Evolutionary conservation across 2,797 vertebrate genomes (phyloP), one percentile per base, ranked within the genome.

Genomic region (Malurus splendens): DNA sequence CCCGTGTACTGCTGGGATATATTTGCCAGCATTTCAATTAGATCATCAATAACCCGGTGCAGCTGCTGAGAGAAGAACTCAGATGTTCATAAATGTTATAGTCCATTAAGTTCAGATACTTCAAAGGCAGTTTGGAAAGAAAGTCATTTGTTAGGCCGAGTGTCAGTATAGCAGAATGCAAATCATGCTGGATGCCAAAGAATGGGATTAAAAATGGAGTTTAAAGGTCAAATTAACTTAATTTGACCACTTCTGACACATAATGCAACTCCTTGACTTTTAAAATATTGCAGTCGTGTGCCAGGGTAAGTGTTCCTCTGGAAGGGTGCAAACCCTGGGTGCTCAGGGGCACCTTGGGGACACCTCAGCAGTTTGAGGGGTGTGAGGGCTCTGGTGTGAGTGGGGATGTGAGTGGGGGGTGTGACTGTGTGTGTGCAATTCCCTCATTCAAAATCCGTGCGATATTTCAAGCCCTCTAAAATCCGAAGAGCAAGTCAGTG

Each of bases 41-140:
- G 98, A 97, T 98, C 98, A 98, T 98, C 98, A 98, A 98, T 98
- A 98, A 98, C 97, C 96, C 83, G 92, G 97, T 98, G 98, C 98
- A 98, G 98, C 98, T 98, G 98, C 98, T 98, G 94, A 96, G 96
- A 98, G 96, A 97, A 93, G 95, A 97, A 97, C 97, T 98, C 97
- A 97, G 97, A 97, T 98, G 98, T 97, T 96, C 97, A 97, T 96
- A 98, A 96, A 96, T 97, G 95, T 96, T 96, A 96, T 95, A 96
- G 95, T 95, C 96, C 96, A 96, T 97, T 97, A 97, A 96, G 92
- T 96, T 93, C 95, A 96, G 95, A 94, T 95, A 96, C 95, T 96
- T 96, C 96, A 95, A 92, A 96, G 93, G 95, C 95, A 96, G 94
- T 96, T 96, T 94, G 94, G 94, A 93, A 96, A 95, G 94, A 93